These are phyloP conservation scores for Pardosa pseudoannulata DNA, from an alignment of 2,888 invertebrate genomes.

Conservation along the genomic window DNA sequence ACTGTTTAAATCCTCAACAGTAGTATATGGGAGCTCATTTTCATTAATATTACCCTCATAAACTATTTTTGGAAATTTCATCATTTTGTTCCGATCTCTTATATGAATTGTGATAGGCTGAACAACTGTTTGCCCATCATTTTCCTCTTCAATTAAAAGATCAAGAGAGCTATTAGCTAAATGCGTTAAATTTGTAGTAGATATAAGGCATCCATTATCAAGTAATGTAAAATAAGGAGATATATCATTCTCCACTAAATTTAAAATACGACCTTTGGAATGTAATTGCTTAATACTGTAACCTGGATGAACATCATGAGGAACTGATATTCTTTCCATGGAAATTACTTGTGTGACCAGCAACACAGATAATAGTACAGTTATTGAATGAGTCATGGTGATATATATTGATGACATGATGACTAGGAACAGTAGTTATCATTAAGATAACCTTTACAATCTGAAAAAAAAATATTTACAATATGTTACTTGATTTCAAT, in stretches of 20 bases:
- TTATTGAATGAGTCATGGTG: constrained; percentile 50
- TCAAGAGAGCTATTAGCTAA: constrained; percentile 88
- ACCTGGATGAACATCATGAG: constrained; percentile 73
- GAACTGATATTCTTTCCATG: constrained; percentile 55
- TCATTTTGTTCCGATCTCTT: constrained; percentile 86
- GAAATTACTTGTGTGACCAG: constrained; percentile 41
- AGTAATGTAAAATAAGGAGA: constrained; percentile 91
- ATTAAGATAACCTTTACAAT: constrained; percentile 29
- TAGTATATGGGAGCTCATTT: constrained; percentile 85
- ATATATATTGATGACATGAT: constrained; percentile 31
- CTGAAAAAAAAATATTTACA: constrained; percentile 31
- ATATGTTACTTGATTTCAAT: no score
- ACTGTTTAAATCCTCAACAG: constrained; percentile 84
- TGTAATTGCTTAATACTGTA: constrained; percentile 68
- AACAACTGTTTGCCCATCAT: constrained; percentile 75
- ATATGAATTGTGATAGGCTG: constrained; percentile 80
- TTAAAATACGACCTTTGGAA: constrained; percentile 78
- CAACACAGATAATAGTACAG: constrained; percentile 33
- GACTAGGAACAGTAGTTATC: constrained; percentile 57
- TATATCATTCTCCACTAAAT: constrained; percentile 87
- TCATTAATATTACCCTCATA: constrained; percentile 84
- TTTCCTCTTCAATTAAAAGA: constrained; percentile 88
- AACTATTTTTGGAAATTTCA: constrained; percentile 88
- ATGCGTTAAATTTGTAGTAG: constrained; percentile 89
- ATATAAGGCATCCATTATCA: constrained; percentile 92